These are phyloP conservation scores for Microplitis deprimator DNA, from an alignment of 2,888 invertebrate genomes.

Conservation along the genomic window DNA sequence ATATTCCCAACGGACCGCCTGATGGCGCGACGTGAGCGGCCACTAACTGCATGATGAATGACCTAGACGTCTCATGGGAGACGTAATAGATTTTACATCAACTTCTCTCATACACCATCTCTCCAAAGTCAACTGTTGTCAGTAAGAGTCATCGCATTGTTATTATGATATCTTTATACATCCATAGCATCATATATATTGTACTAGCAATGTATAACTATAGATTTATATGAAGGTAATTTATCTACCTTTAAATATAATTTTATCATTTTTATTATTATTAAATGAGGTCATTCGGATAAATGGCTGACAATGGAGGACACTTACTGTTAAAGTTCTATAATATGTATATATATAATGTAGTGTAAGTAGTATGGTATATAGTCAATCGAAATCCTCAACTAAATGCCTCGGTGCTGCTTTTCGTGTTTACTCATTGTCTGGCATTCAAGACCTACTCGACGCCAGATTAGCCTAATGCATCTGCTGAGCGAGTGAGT, in stretches of 20 bases:
- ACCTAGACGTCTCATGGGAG: constrained; percentile 48
- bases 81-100: constrained; percentile 53
- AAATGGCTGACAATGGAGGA: constrained; percentile 17
- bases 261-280: not conserved
- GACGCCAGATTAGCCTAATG: constrained; percentile 40
- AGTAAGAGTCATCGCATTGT: constrained; percentile 15
- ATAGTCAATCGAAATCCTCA: constrained; percentile 29
- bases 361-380: not conserved
- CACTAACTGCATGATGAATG: constrained; percentile 51
- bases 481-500: constrained; percentile 32
- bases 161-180: constrained; percentile 1
- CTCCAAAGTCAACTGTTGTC: constrained; percentile 19
- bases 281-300: not conserved
- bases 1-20: constrained; percentile 21
- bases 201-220: too few relatives aligned
- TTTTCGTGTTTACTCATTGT: constrained; percentile 35
- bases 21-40: constrained; percentile 38
- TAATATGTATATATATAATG: not conserved
- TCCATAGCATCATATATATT: not conserved
- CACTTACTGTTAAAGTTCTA: not conserved
- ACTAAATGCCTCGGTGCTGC: constrained; percentile 22
- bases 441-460: constrained; percentile 30
- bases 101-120: constrained; percentile 47
- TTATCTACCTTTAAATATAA: not conserved
- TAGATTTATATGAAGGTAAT: too few relatives aligned